Percentiles rank a stretch among this genome's conserved stretches.
Conservation (phyloP, 2,113 vertebrate genomes). For the Salvator merianae region DNA sequence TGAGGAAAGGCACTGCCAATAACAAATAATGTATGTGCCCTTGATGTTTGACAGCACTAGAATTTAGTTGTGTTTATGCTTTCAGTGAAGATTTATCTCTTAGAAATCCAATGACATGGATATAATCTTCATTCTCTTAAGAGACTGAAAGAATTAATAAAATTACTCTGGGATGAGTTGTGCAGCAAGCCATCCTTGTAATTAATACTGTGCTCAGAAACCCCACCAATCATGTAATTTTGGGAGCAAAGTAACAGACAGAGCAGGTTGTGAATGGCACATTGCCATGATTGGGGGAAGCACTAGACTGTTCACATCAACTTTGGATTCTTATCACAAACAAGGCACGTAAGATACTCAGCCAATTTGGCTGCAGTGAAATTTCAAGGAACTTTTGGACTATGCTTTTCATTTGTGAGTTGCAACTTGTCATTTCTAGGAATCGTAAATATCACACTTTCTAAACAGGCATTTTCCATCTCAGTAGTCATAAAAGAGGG, state of each 20-base stretch:
- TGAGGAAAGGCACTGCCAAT: conserved; percentile 54
- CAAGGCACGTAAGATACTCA: background rate
- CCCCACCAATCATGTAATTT: background rate
- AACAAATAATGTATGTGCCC: conserved; percentile 62
- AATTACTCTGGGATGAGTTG: background rate
- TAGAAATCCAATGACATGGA: conserved; percentile 59
- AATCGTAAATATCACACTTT: background rate
- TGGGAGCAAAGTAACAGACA: background rate
- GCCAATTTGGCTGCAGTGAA: background rate
- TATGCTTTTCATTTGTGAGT: background rate
- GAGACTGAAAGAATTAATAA: conserved; percentile 59
- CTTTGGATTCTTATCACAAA: background rate
- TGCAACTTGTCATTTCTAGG: background rate
- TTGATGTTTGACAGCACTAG: conserved; percentile 57
- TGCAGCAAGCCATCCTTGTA: background rate
- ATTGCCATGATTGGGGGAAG: background rate
- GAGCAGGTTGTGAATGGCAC: background rate
- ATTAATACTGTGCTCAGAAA: background rate
- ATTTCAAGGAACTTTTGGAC: background rate
- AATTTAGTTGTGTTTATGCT: conserved; percentile 63
- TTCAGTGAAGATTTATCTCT: conserved; percentile 67
- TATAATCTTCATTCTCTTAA: conserved; percentile 57
- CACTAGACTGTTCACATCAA: conserved; percentile 1
- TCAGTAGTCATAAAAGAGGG: conserved; percentile 38
- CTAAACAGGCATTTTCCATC: conserved; percentile 38